phyloP scores from a whole-genome alignment of 2,888 invertebrate species.

The Prosapia bicincta region DNA sequence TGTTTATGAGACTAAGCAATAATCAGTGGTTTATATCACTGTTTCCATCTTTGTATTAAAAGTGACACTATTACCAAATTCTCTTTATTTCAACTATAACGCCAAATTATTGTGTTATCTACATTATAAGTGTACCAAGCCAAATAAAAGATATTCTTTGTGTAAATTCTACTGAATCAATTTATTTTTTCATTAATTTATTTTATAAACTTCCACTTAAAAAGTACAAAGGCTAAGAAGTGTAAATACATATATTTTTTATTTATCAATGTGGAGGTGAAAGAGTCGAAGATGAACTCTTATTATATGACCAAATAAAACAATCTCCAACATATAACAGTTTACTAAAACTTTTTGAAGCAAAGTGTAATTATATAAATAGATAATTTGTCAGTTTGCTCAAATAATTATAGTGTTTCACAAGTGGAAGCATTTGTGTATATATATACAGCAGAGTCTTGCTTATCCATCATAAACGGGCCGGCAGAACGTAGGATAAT shows the following conservation, averaged over 20 bases:
- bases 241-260: conserved; percentile 8
- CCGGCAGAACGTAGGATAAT: too few species aligned
- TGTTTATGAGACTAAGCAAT: conserved; percentile 10
- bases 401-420: conserved; percentile 38
- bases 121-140: conserved; percentile 12
- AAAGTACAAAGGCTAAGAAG: conserved; percentile 32
- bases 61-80: neutral
- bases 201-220: conserved; percentile 29
- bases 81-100: neutral
- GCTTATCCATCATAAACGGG: too few species aligned
- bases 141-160: conserved; percentile 23
- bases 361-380: conserved; percentile 30
- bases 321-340: conserved; percentile 12
- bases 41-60: neutral
- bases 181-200: conserved; percentile 10
- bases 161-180: conserved; percentile 30
- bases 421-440: conserved; percentile 24
- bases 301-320: neutral
- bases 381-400: conserved; percentile 39
- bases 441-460: too few species aligned
- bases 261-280: neutral
- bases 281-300: neutral
- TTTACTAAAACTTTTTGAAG: conserved; percentile 32
- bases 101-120: conserved; percentile 4
- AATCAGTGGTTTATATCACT: neutral